Percentiles rank a stretch among this genome's conserved stretches.
These are phyloP conservation scores for Pterophyllum scalare DNA, from an alignment of 2,113 vertebrate genomes.

Conservation along the genomic window DNA sequence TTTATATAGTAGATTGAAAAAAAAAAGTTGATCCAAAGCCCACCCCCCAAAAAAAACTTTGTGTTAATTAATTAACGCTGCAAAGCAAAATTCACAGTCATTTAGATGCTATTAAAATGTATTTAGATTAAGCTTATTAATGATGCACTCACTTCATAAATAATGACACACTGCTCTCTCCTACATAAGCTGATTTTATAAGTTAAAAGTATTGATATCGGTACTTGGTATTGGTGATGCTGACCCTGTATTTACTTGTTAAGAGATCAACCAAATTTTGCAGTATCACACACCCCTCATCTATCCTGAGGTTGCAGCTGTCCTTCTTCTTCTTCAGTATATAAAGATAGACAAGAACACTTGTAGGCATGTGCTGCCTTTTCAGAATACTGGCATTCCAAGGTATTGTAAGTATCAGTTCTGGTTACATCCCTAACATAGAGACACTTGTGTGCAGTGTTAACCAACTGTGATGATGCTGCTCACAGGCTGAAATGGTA, in stretches of 20 bases:
- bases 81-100: too few species aligned
- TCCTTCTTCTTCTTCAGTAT: not conserved
- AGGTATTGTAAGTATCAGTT: not conserved
- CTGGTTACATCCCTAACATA: not conserved
- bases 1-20: not conserved
- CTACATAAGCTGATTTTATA: not conserved
- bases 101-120: too few species aligned
- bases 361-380: not conserved
- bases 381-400: not conserved
- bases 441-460: rapidly evolving
- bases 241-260: not conserved
- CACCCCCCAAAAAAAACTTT: too few species aligned
- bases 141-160: too few species aligned
- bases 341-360: not conserved
- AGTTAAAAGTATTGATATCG: not conserved
- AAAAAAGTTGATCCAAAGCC: too few species aligned
- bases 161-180: not conserved
- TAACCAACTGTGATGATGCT: not conserved
- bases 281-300: not conserved
- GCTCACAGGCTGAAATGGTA: not conserved
- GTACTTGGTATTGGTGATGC: not conserved
- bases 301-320: not conserved
- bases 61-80: too few species aligned
- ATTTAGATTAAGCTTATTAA: too few species aligned
- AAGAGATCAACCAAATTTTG: rapidly evolving